Conservation (phyloP, 2,888 invertebrate genomes). For the Cephus spinipes region DNA sequence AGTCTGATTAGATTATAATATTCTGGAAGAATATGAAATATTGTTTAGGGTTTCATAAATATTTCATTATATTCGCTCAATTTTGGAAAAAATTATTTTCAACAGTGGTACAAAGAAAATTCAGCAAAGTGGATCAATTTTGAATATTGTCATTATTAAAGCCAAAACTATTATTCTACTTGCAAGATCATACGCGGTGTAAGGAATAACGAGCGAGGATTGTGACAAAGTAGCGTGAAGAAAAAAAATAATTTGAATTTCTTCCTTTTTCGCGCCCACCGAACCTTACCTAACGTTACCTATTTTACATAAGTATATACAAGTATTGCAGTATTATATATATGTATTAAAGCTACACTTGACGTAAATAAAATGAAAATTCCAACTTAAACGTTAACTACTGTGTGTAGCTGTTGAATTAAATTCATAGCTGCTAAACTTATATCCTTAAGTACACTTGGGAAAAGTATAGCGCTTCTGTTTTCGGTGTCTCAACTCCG, state of each 20-base stretch:
- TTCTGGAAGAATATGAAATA: too few species aligned
- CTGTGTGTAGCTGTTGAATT: neutral
- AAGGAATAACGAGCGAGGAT: neutral
- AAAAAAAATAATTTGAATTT: neutral
- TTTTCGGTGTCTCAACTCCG: neutral
- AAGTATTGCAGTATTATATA: constrained; percentile 15
- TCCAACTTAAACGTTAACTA: constrained; percentile 12
- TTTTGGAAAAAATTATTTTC: too few species aligned
- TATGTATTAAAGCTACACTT: constrained; percentile 26
- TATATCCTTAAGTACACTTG: constrained; percentile 8
- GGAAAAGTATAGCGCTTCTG: constrained; percentile 11
- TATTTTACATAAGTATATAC: constrained; percentile 22
- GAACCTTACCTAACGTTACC: constrained; percentile 15
- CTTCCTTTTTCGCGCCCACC: too few species aligned
- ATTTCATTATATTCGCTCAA: too few species aligned
- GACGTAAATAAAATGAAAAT: constrained; percentile 29
- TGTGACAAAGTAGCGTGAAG: neutral
- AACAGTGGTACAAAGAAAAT: too few species aligned
- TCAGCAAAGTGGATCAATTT: too few species aligned
- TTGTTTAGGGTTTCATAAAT: too few species aligned
- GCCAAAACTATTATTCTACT: too few species aligned
- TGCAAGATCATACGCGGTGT: too few species aligned
- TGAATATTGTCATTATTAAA: too few species aligned
- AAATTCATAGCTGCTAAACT: neutral
- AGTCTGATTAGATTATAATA: constrained; percentile 33